Evolutionary conservation across 2,888 invertebrate species (phyloP), one percentile per base, ranked within the genome.

Genomic region (Embidobia sp.): DNA sequence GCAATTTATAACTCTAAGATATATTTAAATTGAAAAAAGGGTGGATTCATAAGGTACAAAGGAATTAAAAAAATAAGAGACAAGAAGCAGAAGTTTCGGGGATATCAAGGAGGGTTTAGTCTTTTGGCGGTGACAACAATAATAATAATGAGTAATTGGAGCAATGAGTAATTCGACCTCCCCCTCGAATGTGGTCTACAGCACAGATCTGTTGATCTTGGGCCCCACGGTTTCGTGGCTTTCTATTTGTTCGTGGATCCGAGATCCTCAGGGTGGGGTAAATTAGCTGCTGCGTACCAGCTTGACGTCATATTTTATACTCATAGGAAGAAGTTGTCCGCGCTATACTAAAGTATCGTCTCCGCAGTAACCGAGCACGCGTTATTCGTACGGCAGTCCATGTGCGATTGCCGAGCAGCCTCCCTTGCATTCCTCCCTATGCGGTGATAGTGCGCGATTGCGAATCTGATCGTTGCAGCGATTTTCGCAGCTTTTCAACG

Each of bases 241-340:
- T 77, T 70, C 77, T 67, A 72, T 77, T 77, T 67, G 77, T 66
- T 55, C 63, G 51, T 72, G 63, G 57, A 44, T 55, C 27, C 40
- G 26, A 67, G 42, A 29, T 73, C 29, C 16, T 53, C 31, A 48
- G 57, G 61, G 77, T 59, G 73, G 77, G 77, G 77, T 61, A 40
- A 11, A 37, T 69, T n/a, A 26, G 55, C 49, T 15, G 44, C 66
- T 61, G 51, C 64, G 64, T 63, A 73, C 51, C 46, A 67, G 46
- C 67, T 73, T 67, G 40, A 66, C 66, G 74, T 44, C 66, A 66
- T 66, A 74, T 74, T 74, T 74, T 66, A 33, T 53, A 59, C 59
- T 57, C 73, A 59, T 64, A 64, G 64, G 55, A 67, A 59, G 73
- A 77, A 63, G 57, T 55, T 48, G 61, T 57, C 55, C 19, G 67